A percentile compares a stretch with the other conserved stretches of the same genome.
These are phyloP conservation scores for Brachionus calyciflorus DNA, from an alignment of 1,140 invertebrate species.

Conservation along the genomic window DNA sequence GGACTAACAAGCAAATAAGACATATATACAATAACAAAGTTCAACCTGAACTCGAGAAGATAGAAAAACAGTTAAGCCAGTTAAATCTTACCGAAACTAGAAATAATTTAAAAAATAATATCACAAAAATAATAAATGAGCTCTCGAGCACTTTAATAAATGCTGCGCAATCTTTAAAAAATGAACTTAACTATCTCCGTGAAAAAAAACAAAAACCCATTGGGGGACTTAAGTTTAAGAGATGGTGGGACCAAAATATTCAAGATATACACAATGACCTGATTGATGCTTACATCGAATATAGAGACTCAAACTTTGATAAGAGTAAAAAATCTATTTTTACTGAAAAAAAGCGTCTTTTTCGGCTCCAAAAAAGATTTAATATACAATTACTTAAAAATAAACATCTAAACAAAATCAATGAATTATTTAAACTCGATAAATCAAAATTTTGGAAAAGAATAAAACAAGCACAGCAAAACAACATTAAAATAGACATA, in stretches of 20 bases:
- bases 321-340: too few relatives aligned
- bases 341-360: too few relatives aligned
- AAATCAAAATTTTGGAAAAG: too few relatives aligned
- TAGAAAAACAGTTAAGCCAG: background rate
- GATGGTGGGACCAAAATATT: slow-evolving; percentile 8
- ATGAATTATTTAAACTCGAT: background rate
- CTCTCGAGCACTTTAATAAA: background rate
- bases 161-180: background rate
- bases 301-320: too few relatives aligned
- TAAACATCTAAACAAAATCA: background rate
- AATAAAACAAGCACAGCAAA: background rate
- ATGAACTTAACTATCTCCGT: background rate
- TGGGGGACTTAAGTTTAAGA: background rate
- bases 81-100: background rate
- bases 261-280: too few relatives aligned
- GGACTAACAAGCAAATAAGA: background rate
- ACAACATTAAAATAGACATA: background rate
- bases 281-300: too few relatives aligned
- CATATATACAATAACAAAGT: background rate
- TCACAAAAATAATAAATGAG: background rate
- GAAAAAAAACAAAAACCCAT: background rate
- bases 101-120: background rate
- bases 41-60: background rate
- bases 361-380: too few relatives aligned
- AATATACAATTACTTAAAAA: background rate